Evolutionary conservation across 2,797 vertebrate species (phyloP), one percentile per base, ranked within the genome.

Genomic region (Ambastaia sidthimunki): DNA sequence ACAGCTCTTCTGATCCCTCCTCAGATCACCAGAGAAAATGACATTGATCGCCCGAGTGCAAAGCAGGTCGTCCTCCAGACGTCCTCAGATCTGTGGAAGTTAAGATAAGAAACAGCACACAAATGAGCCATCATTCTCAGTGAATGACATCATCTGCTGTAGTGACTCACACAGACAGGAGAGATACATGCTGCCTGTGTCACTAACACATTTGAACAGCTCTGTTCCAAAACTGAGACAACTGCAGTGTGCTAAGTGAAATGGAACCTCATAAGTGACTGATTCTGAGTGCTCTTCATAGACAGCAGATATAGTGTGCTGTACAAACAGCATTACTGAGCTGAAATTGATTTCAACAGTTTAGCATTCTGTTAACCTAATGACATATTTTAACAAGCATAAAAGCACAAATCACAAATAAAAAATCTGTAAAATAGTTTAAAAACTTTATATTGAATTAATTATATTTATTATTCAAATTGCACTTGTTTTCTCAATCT

Each of bases 1-100:
- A 85, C 95, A 96, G 74, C 98, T 97, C 88, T 97, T 99, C 92
- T 99, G 98, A 88, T 99, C 97, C 85, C 98, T 93, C 92, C 99
- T 93, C 82, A 99, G 93, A 89, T 99, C 98, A 54, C 92, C 95
- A 98, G 84, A 99, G 91, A 83, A 99, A 97, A 68, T 83, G 92
- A 89, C 97, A 99, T 62, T 96, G 95, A 86, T 92, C 93, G 37
- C 97, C 98, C 3, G 98, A 99, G 78, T 93, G 91, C 85, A 99
- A 89, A 0, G 96, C 89, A 67, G 97, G n/a, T n/a, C 97, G 0
- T 98, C 99, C 9, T 99, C 89, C 88, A 99, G 90, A 91, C 98
- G 11, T 99, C 98, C 86, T 97, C 91, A 0, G 98, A 97, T 74
- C 98, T 99, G 91, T 84, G 80, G 44, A 9, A 55, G 59, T 11